Conservation (phyloP, 2,797 vertebrate species). For the Ceyx erithaca region DNA sequence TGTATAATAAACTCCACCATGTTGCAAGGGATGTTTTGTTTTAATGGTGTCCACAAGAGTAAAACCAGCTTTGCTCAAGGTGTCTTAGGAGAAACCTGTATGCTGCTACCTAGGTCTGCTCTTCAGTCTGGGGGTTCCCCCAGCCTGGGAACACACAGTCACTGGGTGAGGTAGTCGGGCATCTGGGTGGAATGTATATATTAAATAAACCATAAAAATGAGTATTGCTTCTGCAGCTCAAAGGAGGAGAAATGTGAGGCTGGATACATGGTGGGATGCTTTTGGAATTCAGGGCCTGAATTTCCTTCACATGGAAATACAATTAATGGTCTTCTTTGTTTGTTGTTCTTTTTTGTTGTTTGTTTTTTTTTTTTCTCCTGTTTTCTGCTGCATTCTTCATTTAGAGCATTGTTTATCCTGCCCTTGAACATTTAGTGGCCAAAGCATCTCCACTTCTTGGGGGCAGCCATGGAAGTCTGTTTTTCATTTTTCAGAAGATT, state of each 20-base stretch:
- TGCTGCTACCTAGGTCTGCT: background rate
- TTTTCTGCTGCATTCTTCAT: background rate
- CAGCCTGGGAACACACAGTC: background rate
- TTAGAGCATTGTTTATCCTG: background rate
- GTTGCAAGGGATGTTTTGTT: background rate
- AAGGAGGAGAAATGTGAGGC: background rate
- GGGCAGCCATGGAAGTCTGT: background rate
- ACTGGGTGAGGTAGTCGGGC: background rate
- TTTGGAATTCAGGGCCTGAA: background rate
- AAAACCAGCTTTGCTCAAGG: background rate
- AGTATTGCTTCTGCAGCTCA: fast-evolving
- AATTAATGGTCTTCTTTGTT: background rate
- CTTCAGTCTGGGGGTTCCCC: background rate
- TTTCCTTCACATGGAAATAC: background rate
- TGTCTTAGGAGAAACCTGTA: fast-evolving
- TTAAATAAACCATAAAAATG: background rate
- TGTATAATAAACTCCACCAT: background rate
- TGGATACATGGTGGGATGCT: fast-evolving
- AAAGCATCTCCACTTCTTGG: background rate
- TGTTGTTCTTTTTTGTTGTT: background rate
- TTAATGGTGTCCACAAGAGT: background rate
- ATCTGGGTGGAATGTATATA: background rate
- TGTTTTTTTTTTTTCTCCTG: no score
- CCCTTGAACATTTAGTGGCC: background rate
- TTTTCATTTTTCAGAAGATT: constrained; percentile 2